A percentile compares a stretch with the other conserved stretches of the same genome.
These are phyloP conservation scores for Osedax frankpressi DNA, from an alignment of 2,888 invertebrate species.

Conservation along the genomic window DNA sequence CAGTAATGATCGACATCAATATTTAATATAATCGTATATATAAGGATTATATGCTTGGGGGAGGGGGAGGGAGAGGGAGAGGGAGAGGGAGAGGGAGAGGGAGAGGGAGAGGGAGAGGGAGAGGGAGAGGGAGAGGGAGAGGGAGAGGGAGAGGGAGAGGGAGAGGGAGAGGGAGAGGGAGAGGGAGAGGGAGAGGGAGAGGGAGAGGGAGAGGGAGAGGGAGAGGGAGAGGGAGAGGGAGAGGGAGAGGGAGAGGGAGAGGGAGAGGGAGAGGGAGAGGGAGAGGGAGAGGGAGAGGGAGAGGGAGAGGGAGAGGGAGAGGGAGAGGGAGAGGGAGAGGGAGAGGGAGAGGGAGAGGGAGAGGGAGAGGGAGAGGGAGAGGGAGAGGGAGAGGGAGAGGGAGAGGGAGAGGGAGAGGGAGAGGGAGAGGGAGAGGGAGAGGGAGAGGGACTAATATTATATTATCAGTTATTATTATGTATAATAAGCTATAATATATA, in stretches of 20 bases:
- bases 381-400: neutral
- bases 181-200: neutral
- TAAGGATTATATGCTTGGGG: too few relatives aligned
- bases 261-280: neutral
- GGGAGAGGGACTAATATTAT: too few relatives aligned
- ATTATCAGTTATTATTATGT: too few relatives aligned
- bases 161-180: neutral
- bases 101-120: neutral
- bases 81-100: neutral
- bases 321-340: neutral
- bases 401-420: neutral
- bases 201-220: neutral
- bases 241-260: neutral
- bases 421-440: neutral
- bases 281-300: neutral
- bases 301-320: neutral
- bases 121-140: neutral
- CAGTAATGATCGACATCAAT: too few relatives aligned
- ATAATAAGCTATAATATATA: too few relatives aligned
- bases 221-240: neutral
- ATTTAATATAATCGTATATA: too few relatives aligned
- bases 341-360: neutral
- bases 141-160: neutral
- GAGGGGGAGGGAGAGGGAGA: neutral
- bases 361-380: neutral